Base-by-base conservation (phyloP, 2,888 invertebrate genomes). In the Stenchaetothrips biformis region DNA sequence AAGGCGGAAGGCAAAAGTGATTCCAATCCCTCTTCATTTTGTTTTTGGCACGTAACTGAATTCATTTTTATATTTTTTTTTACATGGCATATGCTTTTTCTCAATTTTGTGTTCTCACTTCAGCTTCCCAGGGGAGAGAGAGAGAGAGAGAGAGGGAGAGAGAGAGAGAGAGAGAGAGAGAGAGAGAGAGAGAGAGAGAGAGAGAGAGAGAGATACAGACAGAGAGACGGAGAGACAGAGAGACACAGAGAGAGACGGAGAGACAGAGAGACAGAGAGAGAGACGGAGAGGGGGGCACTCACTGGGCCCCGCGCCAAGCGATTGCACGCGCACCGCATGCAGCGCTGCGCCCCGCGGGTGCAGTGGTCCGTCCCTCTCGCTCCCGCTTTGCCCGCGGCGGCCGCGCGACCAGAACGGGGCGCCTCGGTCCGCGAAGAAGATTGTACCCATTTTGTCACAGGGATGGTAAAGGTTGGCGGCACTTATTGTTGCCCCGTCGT, bases 161-260 rank as follows among this genome's bases (percentile, higher is more conserved):
- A 53, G 53, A 53, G 53, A 53, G 53, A 53, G 53, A 53, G 53
- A 53, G 53, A 53, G 53, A 53, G 53, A 53, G 53, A 53, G 53
- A 53, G 53, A 53, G 53, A 53, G 53, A 53, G 53, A 53, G 53
- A 53, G 53, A 53, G 53, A 49, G 49, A 49, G 49, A 49, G 49
- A 49, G 49, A 49, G 49, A 49, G 49, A 49, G 49, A 49, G 49
- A 49, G 49, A 49, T 7, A 49, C 8, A 49, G 49, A 49, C 8
- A 49, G 49, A 49, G 49, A 49, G 49, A 49, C 8, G 11, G 49
- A 49, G 49, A 49, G 49, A 49, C 8, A 49, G 49, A 49, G 49
- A 49, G 49, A 49, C 8, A 49, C 8, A 49, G 49, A 49, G 49
- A 49, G 49, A 49, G 49, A 49, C 8, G 11, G 49, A 49, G 49